Evolutionary conservation across 2,888 invertebrate species (phyloP).

Genomic region (Thera obeliscata): DNA sequence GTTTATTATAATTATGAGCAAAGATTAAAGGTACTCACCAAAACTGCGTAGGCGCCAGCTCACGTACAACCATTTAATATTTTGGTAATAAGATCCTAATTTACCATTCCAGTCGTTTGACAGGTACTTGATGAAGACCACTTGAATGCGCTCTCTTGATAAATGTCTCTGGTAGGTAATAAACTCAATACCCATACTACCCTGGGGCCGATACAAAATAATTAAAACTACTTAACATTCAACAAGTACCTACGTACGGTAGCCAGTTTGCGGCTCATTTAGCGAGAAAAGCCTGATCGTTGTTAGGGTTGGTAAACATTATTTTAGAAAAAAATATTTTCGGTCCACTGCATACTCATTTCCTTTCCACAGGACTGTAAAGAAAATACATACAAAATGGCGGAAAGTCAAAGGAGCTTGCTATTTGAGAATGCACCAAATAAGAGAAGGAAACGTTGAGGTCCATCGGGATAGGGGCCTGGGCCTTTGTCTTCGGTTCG

Average conservation of each 20-base stretch:
- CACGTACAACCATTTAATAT: background rate
- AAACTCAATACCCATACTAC: slow-evolving; percentile 53
- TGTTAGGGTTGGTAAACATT: slow-evolving; percentile 33
- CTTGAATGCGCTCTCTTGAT: slow-evolving; percentile 52
- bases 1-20: background rate
- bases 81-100: slow-evolving; percentile 6
- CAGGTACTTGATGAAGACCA: slow-evolving; percentile 20
- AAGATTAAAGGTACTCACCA: background rate
- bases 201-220: slow-evolving; percentile 75
- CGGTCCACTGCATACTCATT: background rate
- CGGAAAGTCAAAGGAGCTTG: background rate
- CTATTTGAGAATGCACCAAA: background rate
- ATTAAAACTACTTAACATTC: slow-evolving; percentile 84
- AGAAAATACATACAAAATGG: background rate
- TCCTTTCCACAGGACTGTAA: background rate
- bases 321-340: background rate
- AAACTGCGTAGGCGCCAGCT: background rate
- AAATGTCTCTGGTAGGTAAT: slow-evolving; percentile 63
- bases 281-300: slow-evolving; percentile 45
- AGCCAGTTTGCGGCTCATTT: slow-evolving; percentile 74
- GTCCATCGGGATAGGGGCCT: no score
- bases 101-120: slow-evolving; percentile 5
- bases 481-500: no score
- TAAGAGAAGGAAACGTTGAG: no score
- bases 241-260: slow-evolving; percentile 69